Evolutionary conservation across 2,113 vertebrate genomes (phyloP).

Genomic region (Alaudala cheleensis): DNA sequence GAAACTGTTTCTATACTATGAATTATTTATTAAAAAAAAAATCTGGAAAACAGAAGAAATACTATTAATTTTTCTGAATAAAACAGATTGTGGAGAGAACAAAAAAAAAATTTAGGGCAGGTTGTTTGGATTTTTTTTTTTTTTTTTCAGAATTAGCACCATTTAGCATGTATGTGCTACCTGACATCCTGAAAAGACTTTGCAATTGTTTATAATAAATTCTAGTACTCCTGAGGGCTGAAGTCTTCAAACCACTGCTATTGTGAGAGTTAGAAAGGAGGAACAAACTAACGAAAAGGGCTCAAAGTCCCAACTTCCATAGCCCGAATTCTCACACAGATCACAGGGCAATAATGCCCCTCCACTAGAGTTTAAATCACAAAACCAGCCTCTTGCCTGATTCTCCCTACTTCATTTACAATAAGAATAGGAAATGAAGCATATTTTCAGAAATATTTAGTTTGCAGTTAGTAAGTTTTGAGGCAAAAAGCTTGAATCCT

Average conservation of each 20-base stretch:
- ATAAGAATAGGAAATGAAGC: not conserved
- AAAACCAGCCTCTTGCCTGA: not conserved
- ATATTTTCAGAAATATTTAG: not conserved
- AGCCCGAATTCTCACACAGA: not conserved
- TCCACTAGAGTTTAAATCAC: not conserved
- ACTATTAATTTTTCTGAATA: not conserved
- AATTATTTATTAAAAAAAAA: not conserved
- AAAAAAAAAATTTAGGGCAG: not conserved
- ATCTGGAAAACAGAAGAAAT: not conserved
- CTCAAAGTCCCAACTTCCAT: not conserved
- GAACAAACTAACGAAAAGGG: not conserved
- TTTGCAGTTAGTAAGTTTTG: not conserved
- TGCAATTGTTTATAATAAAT: not conserved
- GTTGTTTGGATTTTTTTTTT: not conserved
- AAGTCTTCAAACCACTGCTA: not conserved
- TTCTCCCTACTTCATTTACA: not conserved
- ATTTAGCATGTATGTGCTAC: not conserved
- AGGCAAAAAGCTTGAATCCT: not conserved
- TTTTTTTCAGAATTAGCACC: not conserved
- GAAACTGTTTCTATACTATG: not conserved
- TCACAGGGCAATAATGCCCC: not conserved
- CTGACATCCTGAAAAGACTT: not conserved
- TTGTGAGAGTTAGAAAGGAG: not conserved
- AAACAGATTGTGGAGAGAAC: not conserved
- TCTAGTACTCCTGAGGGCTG: not conserved